Conservation (phyloP, 2,797 vertebrate species). For the Setipinna tenuifilis region DNA sequence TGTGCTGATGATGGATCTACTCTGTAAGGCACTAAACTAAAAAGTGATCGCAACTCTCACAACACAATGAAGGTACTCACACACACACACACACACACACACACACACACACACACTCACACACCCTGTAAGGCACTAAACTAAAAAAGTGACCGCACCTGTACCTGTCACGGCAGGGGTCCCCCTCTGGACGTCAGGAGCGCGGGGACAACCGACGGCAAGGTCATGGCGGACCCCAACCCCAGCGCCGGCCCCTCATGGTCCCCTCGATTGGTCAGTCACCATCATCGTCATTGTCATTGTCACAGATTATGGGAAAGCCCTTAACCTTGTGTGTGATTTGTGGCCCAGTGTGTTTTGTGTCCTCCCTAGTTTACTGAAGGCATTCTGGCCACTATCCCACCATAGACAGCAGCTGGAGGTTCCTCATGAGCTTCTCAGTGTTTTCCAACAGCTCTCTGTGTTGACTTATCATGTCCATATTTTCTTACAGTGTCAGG, state of each 20-base stretch:
- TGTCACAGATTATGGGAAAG: conserved; percentile 25
- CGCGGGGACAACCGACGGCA: conserved; percentile 75
- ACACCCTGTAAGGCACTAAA: no score
- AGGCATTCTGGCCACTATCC: conserved; percentile 37
- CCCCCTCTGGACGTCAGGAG: conserved; percentile 77
- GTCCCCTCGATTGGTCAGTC: conserved; percentile 94
- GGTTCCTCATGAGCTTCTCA: conserved; percentile 61
- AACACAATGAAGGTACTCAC: conserved; percentile 86
- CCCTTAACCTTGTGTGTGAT: conserved; percentile 18
- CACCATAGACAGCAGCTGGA: conserved; percentile 32
- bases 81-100: neutral
- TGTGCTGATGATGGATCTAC: no score
- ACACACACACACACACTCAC: neutral
- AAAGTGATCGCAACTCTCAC: conserved; percentile 91
- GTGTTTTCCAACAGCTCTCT: conserved; percentile 62
- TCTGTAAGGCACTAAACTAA: no score
- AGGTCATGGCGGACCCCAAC: conserved; percentile 74
- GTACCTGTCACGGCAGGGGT: conserved; percentile 78
- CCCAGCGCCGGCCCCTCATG: conserved; percentile 81
- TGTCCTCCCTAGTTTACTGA: conserved; percentile 23
- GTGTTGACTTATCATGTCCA: conserved; percentile 65
- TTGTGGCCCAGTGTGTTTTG: conserved; percentile 30
- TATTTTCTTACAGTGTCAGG: conserved; percentile 41
- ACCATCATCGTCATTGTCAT: neutral
- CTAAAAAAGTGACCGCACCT: neutral